These are phyloP conservation scores for Malurus splendens DNA, from an alignment of 2,797 vertebrate species.

Conservation along the genomic window DNA sequence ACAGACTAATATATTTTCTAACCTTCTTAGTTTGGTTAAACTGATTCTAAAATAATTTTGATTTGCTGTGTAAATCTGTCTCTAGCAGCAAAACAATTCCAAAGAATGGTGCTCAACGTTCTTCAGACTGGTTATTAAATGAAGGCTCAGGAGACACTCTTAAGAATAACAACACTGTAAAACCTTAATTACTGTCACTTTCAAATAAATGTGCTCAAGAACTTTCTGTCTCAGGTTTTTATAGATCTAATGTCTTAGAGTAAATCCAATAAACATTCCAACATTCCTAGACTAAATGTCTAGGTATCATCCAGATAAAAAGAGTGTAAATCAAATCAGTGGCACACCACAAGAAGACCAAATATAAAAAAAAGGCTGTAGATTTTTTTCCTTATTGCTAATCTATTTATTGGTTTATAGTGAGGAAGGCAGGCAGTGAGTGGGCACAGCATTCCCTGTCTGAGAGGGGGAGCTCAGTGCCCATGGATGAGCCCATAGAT, in stretches of 20 bases:
- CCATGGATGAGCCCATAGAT: background rate
- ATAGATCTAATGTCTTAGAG: background rate
- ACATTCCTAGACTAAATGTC: background rate
- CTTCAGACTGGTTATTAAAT: background rate
- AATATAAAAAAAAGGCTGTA: background rate
- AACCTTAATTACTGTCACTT: background rate
- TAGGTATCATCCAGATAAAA: background rate
- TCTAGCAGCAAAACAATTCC: background rate
- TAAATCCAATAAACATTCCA: background rate
- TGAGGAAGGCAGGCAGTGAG: background rate
- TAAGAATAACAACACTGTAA: background rate
- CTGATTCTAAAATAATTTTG: background rate
- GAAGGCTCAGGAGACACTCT: background rate
- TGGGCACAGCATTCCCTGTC: background rate
- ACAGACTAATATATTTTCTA: background rate
- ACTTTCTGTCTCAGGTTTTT: background rate
- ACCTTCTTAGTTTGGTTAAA: background rate
- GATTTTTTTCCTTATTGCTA: background rate
- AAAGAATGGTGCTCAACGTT: background rate
- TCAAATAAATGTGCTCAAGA: background rate
- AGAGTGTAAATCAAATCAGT: background rate
- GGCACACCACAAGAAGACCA: background rate
- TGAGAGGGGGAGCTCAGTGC: background rate
- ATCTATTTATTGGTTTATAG: background rate
- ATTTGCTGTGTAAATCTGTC: background rate